phyloP scores from a whole-genome alignment of 2,113 vertebrate species.

The Sinocyclocheilus rhinocerous region DNA sequence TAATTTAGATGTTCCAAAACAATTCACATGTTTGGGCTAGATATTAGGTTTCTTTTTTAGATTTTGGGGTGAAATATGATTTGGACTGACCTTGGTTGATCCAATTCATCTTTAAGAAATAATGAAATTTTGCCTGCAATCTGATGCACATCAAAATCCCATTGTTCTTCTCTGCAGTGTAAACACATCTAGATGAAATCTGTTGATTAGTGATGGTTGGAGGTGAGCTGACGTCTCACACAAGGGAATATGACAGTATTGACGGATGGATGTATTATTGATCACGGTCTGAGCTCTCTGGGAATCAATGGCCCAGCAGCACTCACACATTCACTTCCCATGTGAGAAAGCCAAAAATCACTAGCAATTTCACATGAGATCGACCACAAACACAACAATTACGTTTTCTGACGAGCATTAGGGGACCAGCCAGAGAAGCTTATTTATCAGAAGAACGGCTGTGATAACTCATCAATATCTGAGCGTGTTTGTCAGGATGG shows the following conservation, averaged over 20 bases:
- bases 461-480: not conserved
- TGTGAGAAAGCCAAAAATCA: not conserved
- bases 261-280: conserved; percentile 31
- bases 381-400: not conserved
- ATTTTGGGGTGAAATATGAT: too few relatives aligned
- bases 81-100: too few relatives aligned
- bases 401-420: not conserved
- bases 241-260: not conserved
- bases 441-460: conserved; percentile 2
- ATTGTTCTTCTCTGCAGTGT: not conserved
- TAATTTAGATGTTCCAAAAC: too few relatives aligned
- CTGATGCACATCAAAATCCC: too few relatives aligned
- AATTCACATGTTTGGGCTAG: too few relatives aligned
- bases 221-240: not conserved
- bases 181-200: not conserved
- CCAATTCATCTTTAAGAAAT: too few relatives aligned
- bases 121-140: too few relatives aligned
- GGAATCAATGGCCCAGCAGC: not conserved
- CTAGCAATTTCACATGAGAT: not conserved
- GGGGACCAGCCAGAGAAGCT: not conserved
- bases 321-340: not conserved
- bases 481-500: not conserved
- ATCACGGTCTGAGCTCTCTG: not conserved
- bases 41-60: too few relatives aligned
- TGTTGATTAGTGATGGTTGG: not conserved